These are phyloP conservation scores for Phainopepla nitens DNA, from an alignment of 2,113 vertebrate species.

Conservation along the genomic window DNA sequence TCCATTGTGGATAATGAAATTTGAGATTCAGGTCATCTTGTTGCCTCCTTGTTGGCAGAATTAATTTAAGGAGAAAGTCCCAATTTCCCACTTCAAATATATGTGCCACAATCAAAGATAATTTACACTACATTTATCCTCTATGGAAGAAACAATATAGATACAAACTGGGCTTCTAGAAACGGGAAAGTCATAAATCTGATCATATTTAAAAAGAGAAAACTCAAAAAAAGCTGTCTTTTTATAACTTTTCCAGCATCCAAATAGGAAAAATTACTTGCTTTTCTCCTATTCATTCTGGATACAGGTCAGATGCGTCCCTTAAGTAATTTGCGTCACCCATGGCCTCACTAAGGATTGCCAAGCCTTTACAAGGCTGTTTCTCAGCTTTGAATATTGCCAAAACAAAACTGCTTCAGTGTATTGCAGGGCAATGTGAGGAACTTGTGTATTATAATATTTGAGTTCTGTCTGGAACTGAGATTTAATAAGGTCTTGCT, in stretches of 20 bases:
- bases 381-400: neutral
- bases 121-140: neutral
- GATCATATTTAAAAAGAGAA: neutral
- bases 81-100: neutral
- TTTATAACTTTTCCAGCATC: neutral
- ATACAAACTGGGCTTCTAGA: neutral
- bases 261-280: slow-evolving; percentile 3
- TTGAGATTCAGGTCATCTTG: neutral
- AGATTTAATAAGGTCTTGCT: neutral
- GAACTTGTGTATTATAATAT: neutral
- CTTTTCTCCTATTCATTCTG: slow-evolving; percentile 12
- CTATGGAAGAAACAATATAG: neutral
- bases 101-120: neutral
- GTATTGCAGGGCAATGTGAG: neutral
- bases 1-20: neutral
- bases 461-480: neutral
- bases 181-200: neutral
- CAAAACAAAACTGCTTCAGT: neutral
- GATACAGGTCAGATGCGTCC: neutral
- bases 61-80: neutral
- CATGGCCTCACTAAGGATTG: neutral
- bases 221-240: neutral
- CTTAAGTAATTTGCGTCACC: neutral
- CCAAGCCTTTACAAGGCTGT: neutral
- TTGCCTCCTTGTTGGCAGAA: neutral